Base-by-base conservation (phyloP, 2,113 vertebrate genomes). In the Ceyx cyanopectus region DNA sequence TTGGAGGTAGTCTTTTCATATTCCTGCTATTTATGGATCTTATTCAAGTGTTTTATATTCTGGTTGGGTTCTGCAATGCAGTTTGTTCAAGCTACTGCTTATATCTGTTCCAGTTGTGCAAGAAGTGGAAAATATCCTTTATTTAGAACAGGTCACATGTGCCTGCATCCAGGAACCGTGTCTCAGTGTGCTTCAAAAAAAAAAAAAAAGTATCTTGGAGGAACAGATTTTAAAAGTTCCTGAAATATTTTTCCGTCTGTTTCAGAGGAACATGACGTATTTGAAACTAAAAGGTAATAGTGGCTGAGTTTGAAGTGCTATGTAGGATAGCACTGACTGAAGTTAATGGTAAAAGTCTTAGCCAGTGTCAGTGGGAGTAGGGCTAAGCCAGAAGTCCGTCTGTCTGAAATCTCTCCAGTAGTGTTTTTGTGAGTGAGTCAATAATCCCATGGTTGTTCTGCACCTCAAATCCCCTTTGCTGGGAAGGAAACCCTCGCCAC, bases 41-140 rank as follows among this genome's bases (percentile, higher is more conserved):
- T 95, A 93, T 93, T 96, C 84, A 88, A 96, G 82, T 94, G 89
- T 94, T 94, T 91, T 95, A 93, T 95, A 95, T 97, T 97, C 94
- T 92, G 81, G 81, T 94, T 92, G 95, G 95, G 96, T 94, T 97
- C 97, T 97, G 96, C 97, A 95, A 85, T 97, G 97, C 97, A 95
- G 96, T 97, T 97, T 96, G 96, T 94, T 97, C 96, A 97, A 95
- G 94, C 97, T 98, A 95, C 97, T 98, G 97, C 98, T 98, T 98
- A 98, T 97, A 97, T 98, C 96, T 98, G 97, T 97, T 98, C 98
- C 97, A 98, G 97, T 98, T 98, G 97, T 97, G 97, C 98, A 98
- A 98, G 98, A 97, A 98, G 97, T 98, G 98, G 97, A 98, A 98
- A 98, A 98, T 98, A 98, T 97, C 97, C 98, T 98, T 98, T 98